Base-by-base conservation (phyloP, 2,888 invertebrate genomes). In the Leptarthrus brevirostris region DNA sequence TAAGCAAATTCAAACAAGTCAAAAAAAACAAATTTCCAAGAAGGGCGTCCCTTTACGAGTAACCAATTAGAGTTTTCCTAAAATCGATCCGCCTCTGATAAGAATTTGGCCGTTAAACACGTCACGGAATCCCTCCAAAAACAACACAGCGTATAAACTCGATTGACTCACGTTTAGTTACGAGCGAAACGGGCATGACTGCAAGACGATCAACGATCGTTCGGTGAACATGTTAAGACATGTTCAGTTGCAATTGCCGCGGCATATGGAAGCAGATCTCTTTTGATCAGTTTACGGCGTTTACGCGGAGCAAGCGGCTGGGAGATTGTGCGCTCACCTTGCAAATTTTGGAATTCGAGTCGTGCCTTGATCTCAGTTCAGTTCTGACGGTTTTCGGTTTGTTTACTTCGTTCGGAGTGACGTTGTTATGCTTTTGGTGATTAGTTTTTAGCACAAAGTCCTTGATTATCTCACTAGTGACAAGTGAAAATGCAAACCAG, bases 161-260 rank as follows among this genome's bases (percentile, higher is more conserved):
- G 40, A 12, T 12, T 40, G 40, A 40, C 56, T 16, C 24, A 56
- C 12, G 26, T 18, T 18, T 22, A 53, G 3, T 10, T 12, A 14
- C 8, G 18, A 52, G 18, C 8, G 18, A 16, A 49, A 44, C 30
- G 34, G 12, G 20, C 40, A 61, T 61, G 30, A 14, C 16, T 30
- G 44, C 16, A 14, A 40, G 16, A 14, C 24, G 20, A 58, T 36
- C 18, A 34, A 58, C n/a, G 16, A 36, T 47, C 14, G 14, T 2
- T 6, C 34, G 6, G 18, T 54, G 49, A 73, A 71, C 76, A 73
- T 73, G 76, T 74, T 56, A 3, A 16, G 58, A 76, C 76, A 69
- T 72, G 76, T 34, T 69, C 18, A 12, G 12, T 30, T 30, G 56
- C 14, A 30, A 56, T 22, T n/a, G 30, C 30, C 6, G 14, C 16